Percentiles rank a stretch among this genome's conserved stretches.
Evolutionary conservation across 2,888 invertebrate genomes (phyloP).

Genomic region (Cephus pulcher): DNA sequence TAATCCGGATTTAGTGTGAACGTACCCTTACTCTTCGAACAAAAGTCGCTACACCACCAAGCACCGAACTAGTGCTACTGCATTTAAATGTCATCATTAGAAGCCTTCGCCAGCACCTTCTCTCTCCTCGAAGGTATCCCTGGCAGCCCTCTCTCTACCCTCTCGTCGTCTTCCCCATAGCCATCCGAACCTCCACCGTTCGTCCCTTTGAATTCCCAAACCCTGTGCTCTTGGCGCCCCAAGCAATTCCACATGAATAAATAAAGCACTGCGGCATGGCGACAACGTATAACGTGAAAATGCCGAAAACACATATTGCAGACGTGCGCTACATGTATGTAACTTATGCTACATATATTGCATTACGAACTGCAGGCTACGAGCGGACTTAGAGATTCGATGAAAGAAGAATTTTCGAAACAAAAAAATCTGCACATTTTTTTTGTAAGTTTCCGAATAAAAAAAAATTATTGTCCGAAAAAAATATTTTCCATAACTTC

Average conservation of each 20-base stretch:
- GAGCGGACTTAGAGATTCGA: neutral
- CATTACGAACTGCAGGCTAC: neutral
- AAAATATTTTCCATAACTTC: no score
- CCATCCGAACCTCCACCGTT: constrained; percentile 6
- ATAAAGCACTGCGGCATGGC: constrained; percentile 49
- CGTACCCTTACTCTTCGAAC: constrained; percentile 42
- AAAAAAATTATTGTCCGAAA: no score
- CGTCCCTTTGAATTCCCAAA: constrained; percentile 31
- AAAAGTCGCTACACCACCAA: constrained; percentile 43
- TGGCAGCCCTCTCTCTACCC: constrained; percentile 23
- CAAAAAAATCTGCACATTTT: neutral
- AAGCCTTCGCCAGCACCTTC: constrained; percentile 53
- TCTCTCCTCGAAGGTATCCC: constrained; percentile 23
- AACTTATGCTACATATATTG: neutral
- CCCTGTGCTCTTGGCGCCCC: constrained; percentile 37
- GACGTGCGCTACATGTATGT: neutral
- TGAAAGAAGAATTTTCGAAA: neutral
- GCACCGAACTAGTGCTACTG: constrained; percentile 64
- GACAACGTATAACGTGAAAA: constrained; percentile 25
- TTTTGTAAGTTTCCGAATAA: neutral
- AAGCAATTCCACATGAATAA: constrained; percentile 57
- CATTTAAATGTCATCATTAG: constrained; percentile 68
- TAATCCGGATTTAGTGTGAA: constrained; percentile 31
- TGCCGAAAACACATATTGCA: constrained; percentile 2
- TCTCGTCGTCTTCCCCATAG: constrained; percentile 24